A percentile compares a stretch with the other conserved stretches of the same genome.
These are phyloP conservation scores for Pheosia tremula DNA, from an alignment of 2,888 invertebrate species.

Conservation along the genomic window DNA sequence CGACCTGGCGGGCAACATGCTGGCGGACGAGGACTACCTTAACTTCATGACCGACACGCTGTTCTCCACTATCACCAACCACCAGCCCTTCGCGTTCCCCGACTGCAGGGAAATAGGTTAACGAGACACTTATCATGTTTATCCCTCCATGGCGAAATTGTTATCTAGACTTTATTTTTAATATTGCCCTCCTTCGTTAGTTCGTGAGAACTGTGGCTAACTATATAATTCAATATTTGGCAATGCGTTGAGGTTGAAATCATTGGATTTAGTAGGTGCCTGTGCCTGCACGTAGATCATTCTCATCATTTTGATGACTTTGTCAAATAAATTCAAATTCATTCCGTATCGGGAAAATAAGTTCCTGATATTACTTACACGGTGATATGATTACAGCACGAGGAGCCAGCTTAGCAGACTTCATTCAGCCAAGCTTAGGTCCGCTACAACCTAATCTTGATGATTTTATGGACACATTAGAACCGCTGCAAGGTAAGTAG, in stretches of 20 bases:
- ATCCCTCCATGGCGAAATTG: not conserved
- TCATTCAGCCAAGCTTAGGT: constrained; percentile 98
- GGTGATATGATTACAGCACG: constrained; percentile 85
- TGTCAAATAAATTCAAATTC: too few species aligned
- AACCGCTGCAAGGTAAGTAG: constrained; percentile 91
- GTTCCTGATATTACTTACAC: too few species aligned
- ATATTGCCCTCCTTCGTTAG: too few species aligned
- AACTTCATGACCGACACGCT: constrained; percentile 95
- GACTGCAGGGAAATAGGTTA: constrained; percentile 98
- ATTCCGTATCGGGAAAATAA: too few species aligned
- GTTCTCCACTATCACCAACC: constrained; percentile 92
- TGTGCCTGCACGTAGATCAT: too few species aligned
- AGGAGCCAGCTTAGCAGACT: constrained; percentile 95
- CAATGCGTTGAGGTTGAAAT: too few species aligned
- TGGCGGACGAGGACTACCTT: constrained; percentile 94
- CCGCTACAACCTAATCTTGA: constrained; percentile 98
- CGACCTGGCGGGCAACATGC: constrained; percentile 88
- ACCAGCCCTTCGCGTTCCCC: constrained; percentile 97
- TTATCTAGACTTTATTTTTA: too few species aligned
- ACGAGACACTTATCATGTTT: constrained; percentile 28
- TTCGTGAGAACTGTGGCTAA: too few species aligned
- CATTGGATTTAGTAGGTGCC: too few species aligned
- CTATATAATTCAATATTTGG: too few species aligned
- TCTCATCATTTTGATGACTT: too few species aligned
- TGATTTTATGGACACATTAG: constrained; percentile 96